Evolutionary conservation across 2,888 invertebrate genomes (phyloP).

Genomic region (Synergus gifuensis): DNA sequence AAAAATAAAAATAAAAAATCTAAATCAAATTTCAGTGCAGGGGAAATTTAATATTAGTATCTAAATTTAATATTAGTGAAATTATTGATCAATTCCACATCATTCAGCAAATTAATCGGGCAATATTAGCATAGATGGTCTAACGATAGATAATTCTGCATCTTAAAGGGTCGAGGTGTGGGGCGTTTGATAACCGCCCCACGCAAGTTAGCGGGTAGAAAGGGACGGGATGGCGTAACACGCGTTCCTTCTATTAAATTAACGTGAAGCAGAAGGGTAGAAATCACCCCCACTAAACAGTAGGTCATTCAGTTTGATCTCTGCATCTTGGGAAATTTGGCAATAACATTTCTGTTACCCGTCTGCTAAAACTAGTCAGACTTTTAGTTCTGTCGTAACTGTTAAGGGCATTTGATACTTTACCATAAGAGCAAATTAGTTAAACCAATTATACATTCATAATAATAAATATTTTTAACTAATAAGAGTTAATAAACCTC

Average conservation of each 20-base stretch:
- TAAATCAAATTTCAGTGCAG: background rate
- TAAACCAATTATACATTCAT: too few relatives aligned
- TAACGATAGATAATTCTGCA: constrained; percentile 69
- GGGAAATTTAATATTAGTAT: background rate
- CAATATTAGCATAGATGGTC: constrained; percentile 71
- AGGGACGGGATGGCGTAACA: constrained; percentile 68
- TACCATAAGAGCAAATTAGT: too few relatives aligned
- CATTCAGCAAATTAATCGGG: constrained; percentile 63
- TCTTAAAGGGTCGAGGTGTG: constrained; percentile 67
- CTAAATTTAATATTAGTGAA: constrained; percentile 62
- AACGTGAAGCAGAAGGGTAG: constrained; percentile 70
- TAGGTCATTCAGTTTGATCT: constrained; percentile 40
- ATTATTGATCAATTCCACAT: constrained; percentile 52
- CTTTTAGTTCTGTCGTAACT: too few relatives aligned
- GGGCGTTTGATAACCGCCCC: constrained; percentile 72
- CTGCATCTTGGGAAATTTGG: constrained; percentile 28
- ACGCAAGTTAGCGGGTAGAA: constrained; percentile 68
- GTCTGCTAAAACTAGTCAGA: background rate
- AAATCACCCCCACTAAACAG: constrained; percentile 59
- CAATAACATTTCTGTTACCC: constrained; percentile 9
- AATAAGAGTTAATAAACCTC: too few relatives aligned
- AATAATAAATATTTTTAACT: too few relatives aligned
- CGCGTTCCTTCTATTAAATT: constrained; percentile 76
- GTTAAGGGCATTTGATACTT: too few relatives aligned
- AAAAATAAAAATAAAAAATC: background rate